Conservation (phyloP, 92 coral and sea anemone species). For the Micromussa lordhowensis region DNA sequence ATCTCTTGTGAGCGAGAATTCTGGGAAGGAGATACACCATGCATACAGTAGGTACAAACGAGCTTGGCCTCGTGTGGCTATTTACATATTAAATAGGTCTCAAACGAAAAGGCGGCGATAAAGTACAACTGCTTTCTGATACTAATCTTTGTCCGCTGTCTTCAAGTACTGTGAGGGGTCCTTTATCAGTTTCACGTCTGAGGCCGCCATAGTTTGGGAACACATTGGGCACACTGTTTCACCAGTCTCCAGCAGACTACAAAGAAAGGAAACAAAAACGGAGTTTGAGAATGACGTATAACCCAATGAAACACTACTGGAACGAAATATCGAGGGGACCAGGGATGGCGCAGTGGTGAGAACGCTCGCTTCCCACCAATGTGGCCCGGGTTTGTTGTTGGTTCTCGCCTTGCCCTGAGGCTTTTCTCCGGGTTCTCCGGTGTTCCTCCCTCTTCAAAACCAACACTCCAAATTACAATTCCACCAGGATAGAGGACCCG, state of each 20-base stretch:
- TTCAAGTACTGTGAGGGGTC: slow-evolving; percentile 85
- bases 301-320: not conserved
- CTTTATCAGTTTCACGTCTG: slow-evolving; percentile 82
- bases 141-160: slow-evolving; percentile 64
- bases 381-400: too few relatives aligned
- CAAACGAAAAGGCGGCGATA: not conserved
- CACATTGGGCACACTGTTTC: slow-evolving; percentile 98
- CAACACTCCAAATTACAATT: too few relatives aligned
- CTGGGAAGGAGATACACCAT: too few relatives aligned
- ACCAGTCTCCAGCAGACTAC: slow-evolving; percentile 85
- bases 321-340: too few relatives aligned
- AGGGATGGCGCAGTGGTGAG: too few relatives aligned
- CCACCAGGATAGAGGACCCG: too few relatives aligned
- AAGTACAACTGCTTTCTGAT: not conserved
- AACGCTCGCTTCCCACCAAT: too few relatives aligned
- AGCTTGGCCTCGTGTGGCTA: not conserved
- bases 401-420: too few relatives aligned
- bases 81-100: slow-evolving; percentile 19
- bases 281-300: too few relatives aligned
- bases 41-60: not conserved
- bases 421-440: too few relatives aligned
- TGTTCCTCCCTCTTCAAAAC: too few relatives aligned
- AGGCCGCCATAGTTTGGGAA: slow-evolving; percentile 79
- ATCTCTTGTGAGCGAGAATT: too few relatives aligned
- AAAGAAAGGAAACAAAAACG: not conserved